Percentiles rank a stretch among this genome's conserved stretches.
phyloP scores from a whole-genome alignment of 2,888 invertebrate genomes.

The Euphydryas editha region DNA sequence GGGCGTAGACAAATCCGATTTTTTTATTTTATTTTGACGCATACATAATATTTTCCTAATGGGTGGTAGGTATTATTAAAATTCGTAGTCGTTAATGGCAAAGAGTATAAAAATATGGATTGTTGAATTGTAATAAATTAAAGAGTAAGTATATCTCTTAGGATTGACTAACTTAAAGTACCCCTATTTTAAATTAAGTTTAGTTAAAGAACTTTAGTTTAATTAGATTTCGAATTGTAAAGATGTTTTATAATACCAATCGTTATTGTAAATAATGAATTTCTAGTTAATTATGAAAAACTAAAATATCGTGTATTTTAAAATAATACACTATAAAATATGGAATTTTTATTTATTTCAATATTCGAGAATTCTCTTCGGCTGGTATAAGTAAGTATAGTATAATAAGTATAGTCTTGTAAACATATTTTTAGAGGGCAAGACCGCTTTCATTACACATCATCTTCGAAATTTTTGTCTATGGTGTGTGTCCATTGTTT shows the following conservation, averaged over 20 bases:
- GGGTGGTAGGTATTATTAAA: slow-evolving; percentile 41
- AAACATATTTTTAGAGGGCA: slow-evolving; percentile 48
- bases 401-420: neutral
- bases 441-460: slow-evolving; percentile 71
- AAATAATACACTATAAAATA: no score
- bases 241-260: no score
- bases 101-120: no score
- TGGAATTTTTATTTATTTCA: neutral
- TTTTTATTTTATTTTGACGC: slow-evolving; percentile 67
- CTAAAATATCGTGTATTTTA: no score
- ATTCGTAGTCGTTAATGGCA: slow-evolving; percentile 42
- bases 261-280: no score
- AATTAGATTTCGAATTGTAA: no score
- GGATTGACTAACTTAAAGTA: no score
- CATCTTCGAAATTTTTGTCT: slow-evolving; percentile 77
- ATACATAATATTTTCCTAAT: slow-evolving; percentile 55
- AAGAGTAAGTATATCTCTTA: no score
- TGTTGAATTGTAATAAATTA: slow-evolving; percentile 44
- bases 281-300: no score
- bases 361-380: neutral
- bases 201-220: no score
- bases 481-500: slow-evolving; percentile 82
- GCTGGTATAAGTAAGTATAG: neutral
- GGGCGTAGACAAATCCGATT: slow-evolving; percentile 64
- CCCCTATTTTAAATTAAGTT: no score